These are phyloP conservation scores for Gnathonemus echidnorhynchus DNA, from an alignment of 2,113 vertebrate genomes.

Conservation along the genomic window DNA sequence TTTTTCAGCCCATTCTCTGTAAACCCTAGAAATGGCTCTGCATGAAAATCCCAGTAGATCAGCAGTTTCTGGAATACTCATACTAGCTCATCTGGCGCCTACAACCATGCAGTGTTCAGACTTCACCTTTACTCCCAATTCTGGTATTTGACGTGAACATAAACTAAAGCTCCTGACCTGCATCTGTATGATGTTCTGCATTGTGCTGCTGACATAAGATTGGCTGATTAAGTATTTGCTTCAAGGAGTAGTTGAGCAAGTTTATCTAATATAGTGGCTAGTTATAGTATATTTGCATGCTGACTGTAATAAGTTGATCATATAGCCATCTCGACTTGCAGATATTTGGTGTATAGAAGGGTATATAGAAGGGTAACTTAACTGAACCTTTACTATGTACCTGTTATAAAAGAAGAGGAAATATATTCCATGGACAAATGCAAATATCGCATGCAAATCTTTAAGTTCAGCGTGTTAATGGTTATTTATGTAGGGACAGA, in stretches of 20 bases:
- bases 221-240: neutral
- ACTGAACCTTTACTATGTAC: neutral
- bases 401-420: neutral
- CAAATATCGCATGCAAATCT: neutral
- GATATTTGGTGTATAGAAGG: neutral
- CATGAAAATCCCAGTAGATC: neutral
- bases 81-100: neutral
- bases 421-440: neutral
- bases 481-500: neutral
- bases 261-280: neutral
- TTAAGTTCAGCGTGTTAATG: neutral
- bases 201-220: neutral
- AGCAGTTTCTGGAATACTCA: neutral
- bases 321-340: neutral
- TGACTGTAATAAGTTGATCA: neutral
- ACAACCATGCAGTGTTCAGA: neutral
- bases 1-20: no score
- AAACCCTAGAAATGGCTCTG: neutral
- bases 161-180: neutral
- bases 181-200: neutral
- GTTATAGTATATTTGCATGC: neutral
- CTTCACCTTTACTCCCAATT: neutral
- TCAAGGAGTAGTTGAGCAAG: neutral
- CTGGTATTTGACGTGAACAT: neutral
- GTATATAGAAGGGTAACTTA: neutral